Percentiles rank a stretch among this genome's conserved stretches.
Conservation (phyloP, 2,797 vertebrate genomes). For the Luscinia megarhynchos region DNA sequence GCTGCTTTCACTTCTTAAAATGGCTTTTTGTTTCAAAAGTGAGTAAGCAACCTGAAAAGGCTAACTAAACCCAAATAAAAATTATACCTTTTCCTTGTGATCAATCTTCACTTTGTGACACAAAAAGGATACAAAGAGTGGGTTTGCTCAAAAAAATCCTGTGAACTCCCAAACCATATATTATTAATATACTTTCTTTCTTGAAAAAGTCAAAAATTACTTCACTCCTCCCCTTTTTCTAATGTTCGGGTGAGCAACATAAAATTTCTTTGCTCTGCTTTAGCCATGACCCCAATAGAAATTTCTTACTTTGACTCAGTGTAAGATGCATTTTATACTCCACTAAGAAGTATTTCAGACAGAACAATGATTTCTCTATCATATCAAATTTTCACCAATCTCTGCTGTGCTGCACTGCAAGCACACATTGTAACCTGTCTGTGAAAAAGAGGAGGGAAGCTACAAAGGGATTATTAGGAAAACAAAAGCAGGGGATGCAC, state of each 20-base stretch:
- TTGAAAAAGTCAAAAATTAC: not conserved
- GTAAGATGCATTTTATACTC: not conserved
- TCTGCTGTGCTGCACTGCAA: not conserved
- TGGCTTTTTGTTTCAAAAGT: not conserved
- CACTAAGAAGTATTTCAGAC: not conserved
- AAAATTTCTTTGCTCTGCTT: not conserved
- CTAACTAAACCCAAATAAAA: not conserved
- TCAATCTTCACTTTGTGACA: not conserved
- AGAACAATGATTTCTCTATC: not conserved
- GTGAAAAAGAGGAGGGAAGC: not conserved
- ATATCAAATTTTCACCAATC: not conserved
- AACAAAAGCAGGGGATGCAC: not conserved
- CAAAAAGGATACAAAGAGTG: not conserved
- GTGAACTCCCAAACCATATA: not conserved
- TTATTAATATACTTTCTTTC: not conserved
- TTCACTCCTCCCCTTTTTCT: rapidly evolving
- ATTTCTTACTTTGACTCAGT: not conserved
- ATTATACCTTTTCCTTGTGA: not conserved
- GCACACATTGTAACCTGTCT: not conserved
- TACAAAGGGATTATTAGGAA: not conserved
- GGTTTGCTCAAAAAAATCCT: not conserved
- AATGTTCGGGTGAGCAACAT: not conserved
- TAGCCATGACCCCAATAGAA: not conserved
- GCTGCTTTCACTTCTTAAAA: not conserved
- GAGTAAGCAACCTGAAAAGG: not conserved